Evolutionary conservation across 2,888 invertebrate species (phyloP).

Genomic region (Falcaria lacertinaria): DNA sequence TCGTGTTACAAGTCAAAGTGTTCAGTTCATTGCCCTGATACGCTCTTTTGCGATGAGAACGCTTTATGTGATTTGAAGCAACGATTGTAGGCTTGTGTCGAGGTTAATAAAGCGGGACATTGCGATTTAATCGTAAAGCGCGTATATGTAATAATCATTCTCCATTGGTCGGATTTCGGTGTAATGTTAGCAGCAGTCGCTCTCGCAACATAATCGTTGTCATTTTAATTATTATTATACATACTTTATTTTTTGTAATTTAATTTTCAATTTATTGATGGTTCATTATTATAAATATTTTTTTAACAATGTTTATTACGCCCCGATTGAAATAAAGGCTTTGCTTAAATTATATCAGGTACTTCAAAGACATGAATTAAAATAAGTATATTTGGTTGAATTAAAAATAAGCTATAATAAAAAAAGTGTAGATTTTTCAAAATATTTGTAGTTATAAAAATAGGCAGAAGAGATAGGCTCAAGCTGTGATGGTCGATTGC

Average conservation of each 20-base stretch:
- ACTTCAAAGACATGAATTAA: too few relatives aligned
- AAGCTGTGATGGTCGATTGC: not conserved
- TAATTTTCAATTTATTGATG: too few relatives aligned
- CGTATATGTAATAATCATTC: not conserved
- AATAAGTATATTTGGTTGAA: too few relatives aligned
- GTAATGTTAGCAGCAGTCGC: not conserved
- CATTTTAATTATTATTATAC: not conserved
- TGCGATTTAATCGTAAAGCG: not conserved
- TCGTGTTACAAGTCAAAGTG: constrained; percentile 9
- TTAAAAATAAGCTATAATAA: not conserved
- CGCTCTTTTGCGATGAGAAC: not conserved
- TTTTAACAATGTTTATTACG: not conserved
- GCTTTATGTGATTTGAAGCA: not conserved
- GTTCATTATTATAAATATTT: too few relatives aligned
- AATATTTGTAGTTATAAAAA: not conserved
- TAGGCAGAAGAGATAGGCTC: not conserved
- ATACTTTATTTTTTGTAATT: too few relatives aligned
- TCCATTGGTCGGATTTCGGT: not conserved
- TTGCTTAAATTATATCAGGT: too few relatives aligned
- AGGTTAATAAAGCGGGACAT: not conserved
- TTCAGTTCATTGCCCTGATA: constrained; percentile 5
- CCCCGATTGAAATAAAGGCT: not conserved
- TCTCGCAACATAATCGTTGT: not conserved
- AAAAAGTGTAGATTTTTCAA: not conserved
- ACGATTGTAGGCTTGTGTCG: not conserved